Base-by-base conservation (phyloP, 92 coral and sea anemone genomes). In the Pocillopora meandrina region DNA sequence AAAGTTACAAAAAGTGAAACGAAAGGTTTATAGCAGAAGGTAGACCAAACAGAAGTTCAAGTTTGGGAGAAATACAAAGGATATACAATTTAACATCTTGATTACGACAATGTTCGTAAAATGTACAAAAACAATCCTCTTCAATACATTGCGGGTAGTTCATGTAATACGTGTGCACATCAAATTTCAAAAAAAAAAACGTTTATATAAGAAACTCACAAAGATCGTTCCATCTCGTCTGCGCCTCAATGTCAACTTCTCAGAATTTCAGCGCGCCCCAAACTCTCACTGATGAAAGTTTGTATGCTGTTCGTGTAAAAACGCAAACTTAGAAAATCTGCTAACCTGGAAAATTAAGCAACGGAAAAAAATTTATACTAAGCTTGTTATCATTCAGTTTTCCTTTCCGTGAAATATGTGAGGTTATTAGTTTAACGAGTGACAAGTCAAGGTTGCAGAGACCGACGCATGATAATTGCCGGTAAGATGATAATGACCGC, bases 401-500 rank as follows among this genome's bases (percentile, higher is more conserved):
- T 14, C 42, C 0, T 66, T 79, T 55, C 6, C 2, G 74, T 70
- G 9, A 66, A 26, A 42, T 42, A 42, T 42, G 6, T 42, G 52
- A 7, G 52, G 8, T 79, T 65, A 21, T 79, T 62, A 26, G 74
- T 56, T 56, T 14, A 31, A 49, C 26, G 56, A 21, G 57, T 61
- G 34, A 31, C 61, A 65, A 56, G 83, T 21, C 18, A 52, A 35
- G 42, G 47, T 35, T 61, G 35, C 18, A 8, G 13, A 33, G 82
- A 78, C 65, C 8, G 56, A 78, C 65, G 35, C 15, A 78, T 20
- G 83, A 79, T 79, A 79, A 55, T 65, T 58, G 56, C 18, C 19
- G 56, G 74, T 65, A 79, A 65, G 71, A 14, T 79, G 73, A 55
- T 67, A 55, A 2, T 78, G 12, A 20, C 9, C 20, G n/a, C 49